Conservation (phyloP, 2,113 vertebrate genomes). For the Myodes glareolus region DNA sequence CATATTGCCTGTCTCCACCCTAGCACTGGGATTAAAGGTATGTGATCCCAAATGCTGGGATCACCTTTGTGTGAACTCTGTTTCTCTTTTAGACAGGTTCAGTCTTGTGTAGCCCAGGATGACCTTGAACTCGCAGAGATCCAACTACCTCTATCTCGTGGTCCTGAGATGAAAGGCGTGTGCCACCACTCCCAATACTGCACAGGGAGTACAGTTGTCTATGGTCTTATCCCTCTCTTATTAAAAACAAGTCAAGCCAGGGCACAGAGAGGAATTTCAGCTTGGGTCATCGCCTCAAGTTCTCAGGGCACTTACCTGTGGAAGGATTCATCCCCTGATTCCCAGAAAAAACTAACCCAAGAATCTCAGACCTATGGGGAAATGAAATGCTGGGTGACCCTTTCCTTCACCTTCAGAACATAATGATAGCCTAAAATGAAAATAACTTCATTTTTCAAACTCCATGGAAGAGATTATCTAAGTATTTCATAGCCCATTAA, state of each 20-base stretch:
- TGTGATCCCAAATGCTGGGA: no score
- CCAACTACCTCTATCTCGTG: no score
- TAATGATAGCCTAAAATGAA: constrained; percentile 25
- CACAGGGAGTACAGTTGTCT: neutral
- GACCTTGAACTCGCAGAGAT: no score
- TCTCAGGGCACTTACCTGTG: constrained; percentile 30
- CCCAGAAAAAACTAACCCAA: constrained; percentile 34
- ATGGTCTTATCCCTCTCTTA: neutral
- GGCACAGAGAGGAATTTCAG: neutral
- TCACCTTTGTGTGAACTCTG: no score
- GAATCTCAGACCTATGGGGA: constrained; percentile 15
- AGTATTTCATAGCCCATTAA: neutral
- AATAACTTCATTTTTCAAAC: constrained; percentile 44
- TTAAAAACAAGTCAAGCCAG: constrained; percentile 41
- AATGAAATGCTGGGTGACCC: neutral
- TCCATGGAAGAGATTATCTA: neutral
- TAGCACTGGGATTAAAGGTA: no score
- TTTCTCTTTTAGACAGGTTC: no score
- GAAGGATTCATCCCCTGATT: constrained; percentile 34
- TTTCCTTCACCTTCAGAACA: constrained; percentile 50
- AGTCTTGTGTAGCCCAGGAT: no score
- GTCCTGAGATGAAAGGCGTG: no score
- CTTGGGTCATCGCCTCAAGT: neutral
- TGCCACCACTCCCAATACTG: no score
- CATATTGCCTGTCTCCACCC: no score